Evolutionary conservation across 2,888 invertebrate species (phyloP).

Genomic region (Thymelicus acteon): DNA sequence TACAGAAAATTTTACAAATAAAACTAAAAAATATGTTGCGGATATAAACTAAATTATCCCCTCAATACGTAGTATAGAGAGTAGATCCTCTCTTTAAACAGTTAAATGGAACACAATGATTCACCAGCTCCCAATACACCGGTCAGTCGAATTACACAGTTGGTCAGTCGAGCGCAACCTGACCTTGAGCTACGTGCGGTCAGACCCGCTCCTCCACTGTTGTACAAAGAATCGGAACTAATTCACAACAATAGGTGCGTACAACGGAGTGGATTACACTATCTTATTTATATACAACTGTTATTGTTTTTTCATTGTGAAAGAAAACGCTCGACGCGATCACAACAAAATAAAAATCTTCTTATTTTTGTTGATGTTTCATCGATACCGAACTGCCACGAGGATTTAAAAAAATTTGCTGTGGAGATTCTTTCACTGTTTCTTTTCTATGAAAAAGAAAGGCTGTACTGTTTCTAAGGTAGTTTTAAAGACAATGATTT

Average conservation of each 20-base stretch:
- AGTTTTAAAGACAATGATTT: no score
- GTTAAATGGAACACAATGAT: slow-evolving; percentile 27
- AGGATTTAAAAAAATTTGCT: no score
- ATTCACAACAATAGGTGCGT: slow-evolving; percentile 27
- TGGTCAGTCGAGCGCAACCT: slow-evolving; percentile 50
- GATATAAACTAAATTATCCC: no score
- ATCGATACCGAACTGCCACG: no score
- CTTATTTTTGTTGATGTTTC: no score
- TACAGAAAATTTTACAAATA: no score
- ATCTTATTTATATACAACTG: not conserved
- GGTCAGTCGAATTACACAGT: slow-evolving; percentile 46
- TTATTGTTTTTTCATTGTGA: slow-evolving; percentile 6
- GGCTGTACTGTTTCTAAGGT: no score
- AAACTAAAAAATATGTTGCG: no score
- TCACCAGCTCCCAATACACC: slow-evolving; percentile 24
- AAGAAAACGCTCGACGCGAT: slow-evolving; percentile 9
- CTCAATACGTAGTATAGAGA: no score
- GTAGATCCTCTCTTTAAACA: not conserved
- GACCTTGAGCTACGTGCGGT: slow-evolving; percentile 45
- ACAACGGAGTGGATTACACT: slow-evolving; percentile 1
- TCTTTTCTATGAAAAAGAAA: no score
- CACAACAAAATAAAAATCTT: not conserved
- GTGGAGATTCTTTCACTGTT: no score
- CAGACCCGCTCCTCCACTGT: slow-evolving; percentile 11
- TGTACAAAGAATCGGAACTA: slow-evolving; percentile 14